Percentiles rank a stretch among this genome's conserved stretches.
Evolutionary conservation across 2,888 invertebrate genomes (phyloP).

Genomic region (Anthophora plumipes): DNA sequence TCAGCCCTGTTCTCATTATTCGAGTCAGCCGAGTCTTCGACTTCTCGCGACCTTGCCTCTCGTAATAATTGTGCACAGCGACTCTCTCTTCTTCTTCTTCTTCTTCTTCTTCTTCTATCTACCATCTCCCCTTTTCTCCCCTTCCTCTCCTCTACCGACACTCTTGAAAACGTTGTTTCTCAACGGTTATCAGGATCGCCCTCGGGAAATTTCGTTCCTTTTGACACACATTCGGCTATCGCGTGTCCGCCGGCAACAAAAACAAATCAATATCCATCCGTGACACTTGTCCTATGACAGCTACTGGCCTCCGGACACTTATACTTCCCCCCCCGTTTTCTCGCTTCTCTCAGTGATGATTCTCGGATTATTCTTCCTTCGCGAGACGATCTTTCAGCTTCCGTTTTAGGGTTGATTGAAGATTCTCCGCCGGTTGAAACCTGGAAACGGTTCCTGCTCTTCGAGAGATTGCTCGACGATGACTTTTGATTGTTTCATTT

Average conservation of each 20-base stretch:
- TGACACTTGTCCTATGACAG: not conserved
- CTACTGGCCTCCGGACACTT: constrained; percentile 44
- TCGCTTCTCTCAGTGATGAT: no score
- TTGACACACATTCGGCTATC: constrained; percentile 63
- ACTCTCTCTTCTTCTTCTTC: not conserved
- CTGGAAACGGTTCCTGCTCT: constrained; percentile 31
- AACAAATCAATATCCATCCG: constrained; percentile 75
- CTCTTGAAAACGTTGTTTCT: not conserved
- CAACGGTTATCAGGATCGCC: constrained; percentile 14
- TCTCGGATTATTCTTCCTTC: constrained; percentile 20
- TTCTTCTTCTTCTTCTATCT: not conserved
- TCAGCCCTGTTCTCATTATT: constrained; percentile 46
- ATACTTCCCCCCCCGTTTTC: constrained; percentile 3
- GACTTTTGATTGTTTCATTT: no score
- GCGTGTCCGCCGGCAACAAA: constrained; percentile 70
- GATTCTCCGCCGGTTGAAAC: no score
- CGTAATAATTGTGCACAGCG: constrained; percentile 11
- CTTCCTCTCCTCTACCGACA: not conserved
- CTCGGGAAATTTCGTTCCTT: constrained; percentile 37
- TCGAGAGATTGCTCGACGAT: not conserved
- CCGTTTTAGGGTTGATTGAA: no score
- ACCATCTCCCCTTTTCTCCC: not conserved
- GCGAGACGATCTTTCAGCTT: not conserved
- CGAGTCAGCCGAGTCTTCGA: constrained; percentile 19
- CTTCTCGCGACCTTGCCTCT: constrained; percentile 2